Evolutionary conservation across 2,797 vertebrate species (phyloP), one percentile per base, ranked within the genome.

Genomic region (Mus spretus): DNA sequence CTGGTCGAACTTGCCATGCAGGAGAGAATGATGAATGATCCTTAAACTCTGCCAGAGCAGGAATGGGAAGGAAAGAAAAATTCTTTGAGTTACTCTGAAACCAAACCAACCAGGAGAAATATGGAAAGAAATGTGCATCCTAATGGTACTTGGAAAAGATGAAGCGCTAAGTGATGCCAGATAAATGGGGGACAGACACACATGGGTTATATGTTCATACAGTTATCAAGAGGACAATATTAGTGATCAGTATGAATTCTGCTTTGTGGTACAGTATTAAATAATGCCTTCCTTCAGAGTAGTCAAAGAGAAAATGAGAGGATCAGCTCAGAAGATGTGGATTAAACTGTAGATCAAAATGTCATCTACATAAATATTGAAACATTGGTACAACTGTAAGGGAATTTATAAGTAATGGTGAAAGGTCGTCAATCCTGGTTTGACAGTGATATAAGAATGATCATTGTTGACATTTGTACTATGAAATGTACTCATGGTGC

Each of bases 371-470:
- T 74, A 90, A 65, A 61, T 57, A 50, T 4, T 28, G 26, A 83
- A 89, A 7, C 61, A 95, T 31, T 86, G 31, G 31, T 88, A 89
- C 90, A 91, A 40, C 14, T 53, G 70, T 34, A 83, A 72, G 34
- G 6, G 5, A 87, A 87, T 65, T 81, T 50, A 28, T 74, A 57
- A 28, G 72, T 90, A 75, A 90, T 15, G 50, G 37, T 92, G 28
- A 85, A 79, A 94, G 4, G 2, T 57, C 89, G 50, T 85, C 63
- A 53, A 79, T 77, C n/a, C n/a, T 37, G 55, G 12, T 61, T 40
- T 67, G 13, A n/a, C 40, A 96, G 57, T 83, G n/a, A 86, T 40
- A n/a, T 87, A 79, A 91, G 15, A 82, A 53, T 86, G 89, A 37
- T 90, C 13, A 40, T 77, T n/a, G 47, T 65, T 28, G 63, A 40